Percentiles rank a stretch among this genome's conserved stretches.
These are phyloP conservation scores for Diorhabda sublineata DNA, from an alignment of 1,140 invertebrate genomes.

Conservation along the genomic window DNA sequence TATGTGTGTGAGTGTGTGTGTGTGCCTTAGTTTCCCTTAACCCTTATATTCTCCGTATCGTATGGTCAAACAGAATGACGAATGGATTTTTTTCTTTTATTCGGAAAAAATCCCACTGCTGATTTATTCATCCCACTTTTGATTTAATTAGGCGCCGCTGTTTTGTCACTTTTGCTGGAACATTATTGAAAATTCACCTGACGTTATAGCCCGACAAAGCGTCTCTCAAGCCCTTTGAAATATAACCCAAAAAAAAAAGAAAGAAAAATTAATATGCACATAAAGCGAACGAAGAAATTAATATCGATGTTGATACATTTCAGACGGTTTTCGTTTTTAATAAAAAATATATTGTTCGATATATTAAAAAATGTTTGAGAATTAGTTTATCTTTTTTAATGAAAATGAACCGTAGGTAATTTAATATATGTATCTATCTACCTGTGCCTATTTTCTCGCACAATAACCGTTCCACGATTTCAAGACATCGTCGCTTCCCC, in stretches of 20 bases:
- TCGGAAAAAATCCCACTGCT: slow-evolving; percentile 12
- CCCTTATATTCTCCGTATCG: slow-evolving; percentile 12
- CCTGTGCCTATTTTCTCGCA: background rate
- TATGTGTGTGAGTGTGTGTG: slow-evolving; percentile 16
- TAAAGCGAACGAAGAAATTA: too few species aligned
- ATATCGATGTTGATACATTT: too few species aligned
- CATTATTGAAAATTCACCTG: slow-evolving; percentile 5
- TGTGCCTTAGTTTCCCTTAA: slow-evolving; percentile 19
- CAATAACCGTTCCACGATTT: background rate
- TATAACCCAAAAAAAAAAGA: background rate
- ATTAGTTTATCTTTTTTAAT: background rate
- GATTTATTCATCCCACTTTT: slow-evolving; percentile 12
- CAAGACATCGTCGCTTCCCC: background rate
- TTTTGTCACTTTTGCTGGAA: background rate
- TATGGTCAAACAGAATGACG: slow-evolving; percentile 9
- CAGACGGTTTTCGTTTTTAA: too few species aligned
- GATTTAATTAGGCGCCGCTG: slow-evolving; percentile 9
- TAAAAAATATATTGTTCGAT: background rate
- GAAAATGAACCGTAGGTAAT: too few species aligned
- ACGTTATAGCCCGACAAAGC: background rate
- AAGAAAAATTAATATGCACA: background rate
- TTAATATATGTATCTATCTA: too few species aligned
- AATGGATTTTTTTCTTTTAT: slow-evolving; percentile 13
- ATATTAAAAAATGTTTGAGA: background rate
- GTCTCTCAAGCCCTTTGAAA: background rate